These are phyloP conservation scores for Dolomedes plantarius DNA, from an alignment of 2,888 invertebrate species.

Conservation along the genomic window DNA sequence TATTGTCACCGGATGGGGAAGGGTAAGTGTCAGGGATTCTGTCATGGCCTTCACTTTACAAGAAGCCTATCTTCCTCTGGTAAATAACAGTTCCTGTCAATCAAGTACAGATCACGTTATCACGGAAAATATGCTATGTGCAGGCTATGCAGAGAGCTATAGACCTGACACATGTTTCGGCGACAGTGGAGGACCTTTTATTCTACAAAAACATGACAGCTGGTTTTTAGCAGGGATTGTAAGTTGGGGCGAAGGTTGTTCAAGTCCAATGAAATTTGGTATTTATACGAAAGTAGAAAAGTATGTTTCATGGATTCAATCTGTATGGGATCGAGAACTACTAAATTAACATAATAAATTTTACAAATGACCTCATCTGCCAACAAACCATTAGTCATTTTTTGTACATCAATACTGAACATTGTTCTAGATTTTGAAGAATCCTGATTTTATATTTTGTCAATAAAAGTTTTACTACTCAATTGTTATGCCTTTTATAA, in stretches of 20 bases:
- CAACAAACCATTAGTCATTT: no score
- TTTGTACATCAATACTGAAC: no score
- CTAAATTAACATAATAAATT: no score
- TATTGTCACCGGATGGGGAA: slow-evolving; percentile 73
- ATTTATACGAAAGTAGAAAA: slow-evolving; percentile 73
- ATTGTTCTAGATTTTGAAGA: no score
- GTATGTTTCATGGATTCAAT: slow-evolving; percentile 73
- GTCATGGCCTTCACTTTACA: slow-evolving; percentile 69
- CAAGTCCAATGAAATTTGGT: slow-evolving; percentile 73
- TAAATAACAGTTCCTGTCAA: slow-evolving; percentile 65
- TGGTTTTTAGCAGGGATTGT: slow-evolving; percentile 73
- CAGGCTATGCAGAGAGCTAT: slow-evolving; percentile 72
- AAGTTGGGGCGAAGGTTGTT: slow-evolving; percentile 74
- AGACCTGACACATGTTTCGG: slow-evolving; percentile 73
- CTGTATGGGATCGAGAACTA: background rate
- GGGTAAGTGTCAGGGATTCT: slow-evolving; percentile 67
- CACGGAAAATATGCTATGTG: slow-evolving; percentile 73
- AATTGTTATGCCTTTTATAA: no score
- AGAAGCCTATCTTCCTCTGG: slow-evolving; percentile 72
- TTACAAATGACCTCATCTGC: no score
- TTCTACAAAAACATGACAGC: slow-evolving; percentile 48
- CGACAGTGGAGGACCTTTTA: slow-evolving; percentile 73
- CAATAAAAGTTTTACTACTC: no score
- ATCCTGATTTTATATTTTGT: no score
- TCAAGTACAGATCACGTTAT: slow-evolving; percentile 67